Evolutionary conservation across 2,888 invertebrate genomes (phyloP), one percentile per base, ranked within the genome.

Genomic region (Ophion slaviceki): DNA sequence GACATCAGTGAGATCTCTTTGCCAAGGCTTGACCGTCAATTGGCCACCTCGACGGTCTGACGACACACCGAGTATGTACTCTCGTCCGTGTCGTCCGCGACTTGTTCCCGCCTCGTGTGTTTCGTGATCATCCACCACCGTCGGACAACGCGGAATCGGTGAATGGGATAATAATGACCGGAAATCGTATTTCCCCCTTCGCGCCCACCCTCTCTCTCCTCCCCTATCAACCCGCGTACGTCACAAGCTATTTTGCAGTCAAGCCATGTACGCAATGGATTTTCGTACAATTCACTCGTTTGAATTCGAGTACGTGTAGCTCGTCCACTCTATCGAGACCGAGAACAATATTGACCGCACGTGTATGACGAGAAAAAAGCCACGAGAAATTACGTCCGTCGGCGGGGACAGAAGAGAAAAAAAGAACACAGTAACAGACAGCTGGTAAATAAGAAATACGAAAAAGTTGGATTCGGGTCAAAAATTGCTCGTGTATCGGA

Each of bases 1-100:
- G 62, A 47, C 67, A 53, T 57, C 47, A 57, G 80, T 24, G 67
- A n/a, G 67, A 17, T 32, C 36, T 74, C 86, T 86, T 57, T 89
- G 89, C 89, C 89, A 89, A 89, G 84, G 82, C 72, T 85, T 83
- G 80, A 82, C 86, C 81, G 86, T 76, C 86, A 76, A 88, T 88
- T 84, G 81, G 88, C 82, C 85, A 80, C 82, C 84, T 87, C 81
- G 77, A 84, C 77, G 75, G 61, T 66, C 40, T 62, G 86, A 89
- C 89, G 87, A 72, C 82, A 53, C 78, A 20, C 20, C 40, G 40
- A 6, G 40, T 0, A n/a, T 72, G 14, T 78, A 67, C 72, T 59
- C 74, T 68, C 77, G 40, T 17, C 14, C 5, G 2, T 17, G 17
- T 53, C 53, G 47, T 76, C 82, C 75, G 71, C 85, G 81, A 74